phyloP scores from a whole-genome alignment of 2,888 invertebrate species.

The Trachelus stipa region DNA sequence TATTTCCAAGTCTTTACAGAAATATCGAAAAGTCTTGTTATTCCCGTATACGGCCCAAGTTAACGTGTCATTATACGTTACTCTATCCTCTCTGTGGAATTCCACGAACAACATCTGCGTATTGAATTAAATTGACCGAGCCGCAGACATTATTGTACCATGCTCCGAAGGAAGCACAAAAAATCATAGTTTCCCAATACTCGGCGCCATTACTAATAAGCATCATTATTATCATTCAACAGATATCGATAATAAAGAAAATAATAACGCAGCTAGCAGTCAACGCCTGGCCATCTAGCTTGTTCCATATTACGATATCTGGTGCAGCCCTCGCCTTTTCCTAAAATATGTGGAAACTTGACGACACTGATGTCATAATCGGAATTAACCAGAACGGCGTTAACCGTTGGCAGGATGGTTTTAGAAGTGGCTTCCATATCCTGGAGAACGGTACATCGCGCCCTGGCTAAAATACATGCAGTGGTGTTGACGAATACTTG shows the following conservation, averaged over 20 bases:
- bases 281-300: slow-evolving; percentile 52
- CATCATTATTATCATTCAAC: background rate
- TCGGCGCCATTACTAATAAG: background rate
- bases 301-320: slow-evolving; percentile 53
- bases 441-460: slow-evolving; percentile 74
- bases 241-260: background rate
- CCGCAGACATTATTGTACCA: background rate
- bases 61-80: background rate
- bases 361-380: slow-evolving; percentile 59
- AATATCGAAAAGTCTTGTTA: background rate
- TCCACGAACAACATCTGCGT: slow-evolving; percentile 51
- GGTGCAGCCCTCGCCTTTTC: slow-evolving; percentile 49
- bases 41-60: background rate
- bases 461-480: slow-evolving; percentile 74
- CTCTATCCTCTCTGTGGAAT: slow-evolving; percentile 19
- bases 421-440: slow-evolving; percentile 65
- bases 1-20: background rate
- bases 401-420: slow-evolving; percentile 44
- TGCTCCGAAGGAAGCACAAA: background rate
- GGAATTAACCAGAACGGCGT: slow-evolving; percentile 56
- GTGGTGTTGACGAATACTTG: slow-evolving; percentile 71
- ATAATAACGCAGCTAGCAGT: slow-evolving; percentile 33
- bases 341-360: slow-evolving; percentile 49
- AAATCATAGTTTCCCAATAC: background rate
- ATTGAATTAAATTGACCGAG: slow-evolving; percentile 53